Percentiles rank a stretch among this genome's conserved stretches.
Evolutionary conservation across 2,113 vertebrate species (phyloP).

Genomic region (Labeo rohita): DNA sequence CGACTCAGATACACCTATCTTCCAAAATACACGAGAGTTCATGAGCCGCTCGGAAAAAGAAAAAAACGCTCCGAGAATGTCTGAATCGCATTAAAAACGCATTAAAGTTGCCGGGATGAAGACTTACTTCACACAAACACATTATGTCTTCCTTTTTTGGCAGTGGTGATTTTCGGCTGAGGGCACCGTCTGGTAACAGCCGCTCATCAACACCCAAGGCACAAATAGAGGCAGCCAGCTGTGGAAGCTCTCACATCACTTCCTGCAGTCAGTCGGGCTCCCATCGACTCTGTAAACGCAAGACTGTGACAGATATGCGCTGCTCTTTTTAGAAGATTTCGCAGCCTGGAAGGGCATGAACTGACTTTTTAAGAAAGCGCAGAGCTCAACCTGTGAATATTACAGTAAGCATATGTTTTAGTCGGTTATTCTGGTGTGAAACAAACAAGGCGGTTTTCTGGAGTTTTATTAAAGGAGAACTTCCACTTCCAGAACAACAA

Average conservation of each 20-base stretch:
- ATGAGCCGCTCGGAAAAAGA: background rate
- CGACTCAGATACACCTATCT: constrained; percentile 33
- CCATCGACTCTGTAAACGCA: background rate
- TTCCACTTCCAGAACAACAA: no score
- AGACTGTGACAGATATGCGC: background rate
- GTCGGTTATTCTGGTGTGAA: background rate
- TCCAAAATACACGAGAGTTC: constrained; percentile 6
- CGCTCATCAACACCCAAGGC: constrained; percentile 52
- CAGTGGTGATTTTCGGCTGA: constrained; percentile 39
- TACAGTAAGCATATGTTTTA: background rate
- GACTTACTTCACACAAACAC: constrained; percentile 28
- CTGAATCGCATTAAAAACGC: background rate
- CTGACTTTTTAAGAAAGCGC: background rate
- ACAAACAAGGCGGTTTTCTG: background rate
- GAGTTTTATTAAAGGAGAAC: background rate
- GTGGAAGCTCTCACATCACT: constrained; percentile 20
- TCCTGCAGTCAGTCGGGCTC: constrained; percentile 33
- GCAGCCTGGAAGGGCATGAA: background rate
- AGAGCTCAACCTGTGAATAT: background rate
- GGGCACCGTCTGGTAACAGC: constrained; percentile 48
- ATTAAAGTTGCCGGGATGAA: constrained; percentile 21
- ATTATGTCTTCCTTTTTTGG: constrained; percentile 38
- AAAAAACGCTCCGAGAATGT: background rate
- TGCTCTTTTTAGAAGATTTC: background rate
- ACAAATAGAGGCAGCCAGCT: constrained; percentile 44